These are phyloP conservation scores for Lycophotia porphyrea DNA, from an alignment of 2,888 invertebrate genomes.

Conservation along the genomic window DNA sequence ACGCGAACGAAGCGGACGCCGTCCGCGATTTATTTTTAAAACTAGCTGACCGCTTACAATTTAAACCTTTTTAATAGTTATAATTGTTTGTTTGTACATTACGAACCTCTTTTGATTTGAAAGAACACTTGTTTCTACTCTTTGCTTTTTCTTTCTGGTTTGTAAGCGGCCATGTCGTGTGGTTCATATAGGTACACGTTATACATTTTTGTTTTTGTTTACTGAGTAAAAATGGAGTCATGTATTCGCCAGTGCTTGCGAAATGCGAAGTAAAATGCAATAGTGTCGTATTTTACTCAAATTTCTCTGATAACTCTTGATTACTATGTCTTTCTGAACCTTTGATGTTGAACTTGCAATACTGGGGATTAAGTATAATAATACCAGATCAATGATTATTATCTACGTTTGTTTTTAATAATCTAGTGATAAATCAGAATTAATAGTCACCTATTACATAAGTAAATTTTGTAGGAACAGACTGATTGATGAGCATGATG, in stretches of 20 bases:
- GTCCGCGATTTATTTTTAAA: constrained; percentile 69
- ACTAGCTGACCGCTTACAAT: constrained; percentile 61
- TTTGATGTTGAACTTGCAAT: constrained; percentile 12
- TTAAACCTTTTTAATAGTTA: constrained; percentile 55
- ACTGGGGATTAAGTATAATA: constrained; percentile 11
- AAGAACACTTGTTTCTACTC: constrained; percentile 44
- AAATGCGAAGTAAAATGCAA: constrained; percentile 25
- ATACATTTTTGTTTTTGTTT: constrained; percentile 53
- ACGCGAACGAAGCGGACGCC: constrained; percentile 82
- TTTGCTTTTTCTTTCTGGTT: constrained; percentile 43
- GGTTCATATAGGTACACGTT: constrained; percentile 18
- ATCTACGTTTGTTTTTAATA: constrained; percentile 1
- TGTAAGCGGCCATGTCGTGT: constrained; percentile 44
- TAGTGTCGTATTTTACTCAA: constrained; percentile 18
- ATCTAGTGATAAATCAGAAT: constrained; percentile 21
- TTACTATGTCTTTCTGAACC: not conserved
- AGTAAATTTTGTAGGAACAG: not conserved
- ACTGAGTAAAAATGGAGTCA: constrained; percentile 48
- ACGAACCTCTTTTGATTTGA: constrained; percentile 56
- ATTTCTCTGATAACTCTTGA: constrained; percentile 1
- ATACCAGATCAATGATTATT: constrained; percentile 4
- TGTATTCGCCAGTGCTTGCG: constrained; percentile 26
- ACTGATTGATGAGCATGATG: not conserved
- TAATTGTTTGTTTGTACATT: constrained; percentile 56
- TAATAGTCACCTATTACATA: not conserved